Conservation (phyloP, 2,113 vertebrate genomes). For the Amblyopsis rosae region DNA sequence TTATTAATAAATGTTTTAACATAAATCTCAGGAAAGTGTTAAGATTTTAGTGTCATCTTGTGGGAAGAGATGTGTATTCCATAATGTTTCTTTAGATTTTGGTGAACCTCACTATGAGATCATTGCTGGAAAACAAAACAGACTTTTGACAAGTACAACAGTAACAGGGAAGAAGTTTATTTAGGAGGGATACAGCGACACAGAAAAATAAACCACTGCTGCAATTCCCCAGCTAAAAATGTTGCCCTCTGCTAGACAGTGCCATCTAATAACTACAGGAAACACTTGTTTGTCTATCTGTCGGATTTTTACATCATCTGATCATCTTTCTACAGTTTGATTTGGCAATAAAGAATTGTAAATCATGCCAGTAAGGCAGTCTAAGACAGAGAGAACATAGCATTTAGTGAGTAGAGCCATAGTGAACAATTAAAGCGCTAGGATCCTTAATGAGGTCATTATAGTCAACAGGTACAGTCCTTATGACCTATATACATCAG, state of each 20-base stretch:
- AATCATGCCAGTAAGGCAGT: conserved; percentile 73
- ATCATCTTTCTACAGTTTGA: conserved; percentile 68
- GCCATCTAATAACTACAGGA: conserved; percentile 67
- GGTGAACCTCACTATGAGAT: not conserved
- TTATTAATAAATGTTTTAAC: too few species aligned
- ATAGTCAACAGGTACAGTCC: conserved; percentile 68
- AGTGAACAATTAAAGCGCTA: conserved; percentile 73
- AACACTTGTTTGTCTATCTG: conserved; percentile 79
- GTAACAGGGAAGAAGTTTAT: conserved; percentile 73
- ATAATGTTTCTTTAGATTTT: not conserved
- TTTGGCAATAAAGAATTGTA: conserved; percentile 78
- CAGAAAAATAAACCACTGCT: conserved; percentile 87
- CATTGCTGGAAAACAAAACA: not conserved
- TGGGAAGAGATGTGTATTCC: not conserved
- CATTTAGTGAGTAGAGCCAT: conserved; percentile 69
- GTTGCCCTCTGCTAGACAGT: conserved; percentile 91
- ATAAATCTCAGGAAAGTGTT: not conserved
- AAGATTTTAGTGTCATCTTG: not conserved
- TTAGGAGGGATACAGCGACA: conserved; percentile 75
- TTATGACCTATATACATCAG: conserved; percentile 73
- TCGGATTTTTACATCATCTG: conserved; percentile 48
- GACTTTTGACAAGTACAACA: conserved; percentile 24
- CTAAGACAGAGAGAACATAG: conserved; percentile 69
- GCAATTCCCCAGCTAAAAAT: conserved; percentile 88
- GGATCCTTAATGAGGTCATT: conserved; percentile 65